Percentiles rank a stretch among this genome's conserved stretches.
Evolutionary conservation across 2,888 invertebrate species (phyloP).

Genomic region (Alloscopus bannaensis): DNA sequence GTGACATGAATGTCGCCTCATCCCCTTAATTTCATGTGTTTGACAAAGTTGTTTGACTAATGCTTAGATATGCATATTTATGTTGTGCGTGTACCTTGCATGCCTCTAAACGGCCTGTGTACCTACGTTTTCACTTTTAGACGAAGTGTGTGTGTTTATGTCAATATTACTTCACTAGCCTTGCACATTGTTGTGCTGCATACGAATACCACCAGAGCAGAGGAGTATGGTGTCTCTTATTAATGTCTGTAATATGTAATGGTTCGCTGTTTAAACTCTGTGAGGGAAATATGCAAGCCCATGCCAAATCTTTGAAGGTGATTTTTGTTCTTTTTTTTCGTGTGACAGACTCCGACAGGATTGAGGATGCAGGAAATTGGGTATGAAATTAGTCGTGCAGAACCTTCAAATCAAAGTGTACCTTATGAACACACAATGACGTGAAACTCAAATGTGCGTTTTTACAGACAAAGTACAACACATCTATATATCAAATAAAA

Average conservation of each 20-base stretch:
- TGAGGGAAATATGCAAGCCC: background rate
- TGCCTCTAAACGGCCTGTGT: too few species aligned
- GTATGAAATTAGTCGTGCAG: constrained; percentile 39
- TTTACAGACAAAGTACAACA: too few species aligned
- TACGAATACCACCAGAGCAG: background rate
- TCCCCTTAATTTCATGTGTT: constrained; percentile 7
- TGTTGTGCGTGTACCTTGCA: too few species aligned
- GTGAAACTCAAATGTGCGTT: too few species aligned
- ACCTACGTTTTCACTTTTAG: constrained; percentile 4
- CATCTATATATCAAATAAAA: too few species aligned
- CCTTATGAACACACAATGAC: background rate
- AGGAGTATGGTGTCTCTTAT: background rate
- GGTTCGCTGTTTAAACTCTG: background rate
- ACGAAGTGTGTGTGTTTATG: background rate
- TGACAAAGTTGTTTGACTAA: too few species aligned
- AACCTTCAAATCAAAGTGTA: background rate
- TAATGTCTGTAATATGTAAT: background rate
- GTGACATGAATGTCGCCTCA: constrained; percentile 22
- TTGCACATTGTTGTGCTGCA: constrained; percentile 8
- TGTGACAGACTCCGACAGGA: constrained; percentile 25
- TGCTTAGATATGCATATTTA: too few species aligned
- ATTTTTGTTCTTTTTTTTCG: constrained; percentile 10
- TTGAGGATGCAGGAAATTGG: constrained; percentile 44
- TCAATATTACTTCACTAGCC: constrained; percentile 13
- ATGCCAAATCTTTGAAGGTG: constrained; percentile 37